Base-by-base conservation (phyloP, 1,140 invertebrate genomes). In the Ceratina japonica region DNA sequence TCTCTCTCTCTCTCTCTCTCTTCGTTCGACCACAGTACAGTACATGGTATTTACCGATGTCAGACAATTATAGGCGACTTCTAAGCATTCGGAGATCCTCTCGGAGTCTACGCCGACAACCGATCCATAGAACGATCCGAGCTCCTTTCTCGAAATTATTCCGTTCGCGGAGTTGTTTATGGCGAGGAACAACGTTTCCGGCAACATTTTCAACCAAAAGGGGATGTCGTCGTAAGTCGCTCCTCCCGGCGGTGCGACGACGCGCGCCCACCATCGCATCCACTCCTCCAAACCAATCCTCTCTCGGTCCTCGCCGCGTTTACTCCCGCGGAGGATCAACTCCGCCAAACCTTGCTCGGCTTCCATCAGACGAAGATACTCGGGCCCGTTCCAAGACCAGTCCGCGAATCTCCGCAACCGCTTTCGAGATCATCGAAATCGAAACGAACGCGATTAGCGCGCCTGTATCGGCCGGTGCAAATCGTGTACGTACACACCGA, bases 351-450 rank as follows among this genome's bases (percentile, higher is more conserved):
- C 86, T 16, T 83, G 71, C 83, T 95, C 95, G 52, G 93, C 91
- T 86, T 95, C 94, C 52, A 96, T 94, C 89, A 95, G 94, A 64
- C 94, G 91, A 54, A 96, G 89, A 73, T 94, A 95, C 88, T 96
- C 95, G 15, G 94, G 93, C 31, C 94, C 95, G 88, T 95, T 95
- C 75, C 91, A 93, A 52, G 95, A 95, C 95, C 95, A 96, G 85
- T 96, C 95, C 49, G 95, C 94, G 89, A 95, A 96, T 89, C 95
- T 95, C 56, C 95, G 93, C 80, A 96, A 90, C 88, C 94, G 94
- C 95, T 96, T 85, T 72, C 3, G 59, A 79, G 58, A 49, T n/a
- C n/a, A 1, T 58, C 27, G 4, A 31, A 1, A 31, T 31, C 27
- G 27, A 31, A 31, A 31, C 27, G 27, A 31, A 31, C 27, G 27